Base-by-base conservation (phyloP, 35 echinoderm and acorn worm species). In the Eucidaris tribuloides region DNA sequence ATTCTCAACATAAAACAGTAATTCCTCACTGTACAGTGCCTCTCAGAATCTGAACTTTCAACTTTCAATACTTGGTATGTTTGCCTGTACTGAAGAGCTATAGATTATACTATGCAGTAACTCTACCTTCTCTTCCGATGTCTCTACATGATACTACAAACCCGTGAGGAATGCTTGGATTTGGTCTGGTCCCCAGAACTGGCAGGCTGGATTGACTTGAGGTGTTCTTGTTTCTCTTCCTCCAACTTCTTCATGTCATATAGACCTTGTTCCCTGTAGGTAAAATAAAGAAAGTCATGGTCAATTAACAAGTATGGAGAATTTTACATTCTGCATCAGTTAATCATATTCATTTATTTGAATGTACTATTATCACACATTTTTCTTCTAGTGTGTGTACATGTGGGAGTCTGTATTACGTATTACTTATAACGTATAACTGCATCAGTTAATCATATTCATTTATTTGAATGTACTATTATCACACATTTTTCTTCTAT, bases 131-230 rank as follows among this genome's bases (percentile, higher is more conserved):
- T n/a, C n/a, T n/a, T n/a, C n/a, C n/a, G n/a, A n/a, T n/a, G n/a
- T n/a, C n/a, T n/a, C n/a, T 44, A 74, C 68, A 74, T 74, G 15
- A 74, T 42, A 40, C 68, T 74, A 44, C 68, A 74, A 7, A 74
- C 68, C 41, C 34, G 29, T 13, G 68, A 74, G 24, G 68, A 74
- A 25, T 42, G 68, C 68, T 74, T 74, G n/a, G 11, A 13, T 74
- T 24, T 27, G 14, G 4, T 74, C 68, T 13, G 14, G 33, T 15
- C 35, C 2, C n/a, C 44, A 7, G 1, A 44, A n/a, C n/a, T 14
- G 29, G 68, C 18, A 25, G 37, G 14, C 6, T 6, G 11, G 22
- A 35, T 74, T 13, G 68, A 74, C 25, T 35, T 2, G 29, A 22
- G 1, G 35, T 42, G 29, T 36, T 41, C 34, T 40, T 74, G 22